Percentiles rank a stretch among this genome's conserved stretches.
These are phyloP conservation scores for Myotis daubentonii DNA, from an alignment of 2,797 vertebrate genomes.

Conservation along the genomic window DNA sequence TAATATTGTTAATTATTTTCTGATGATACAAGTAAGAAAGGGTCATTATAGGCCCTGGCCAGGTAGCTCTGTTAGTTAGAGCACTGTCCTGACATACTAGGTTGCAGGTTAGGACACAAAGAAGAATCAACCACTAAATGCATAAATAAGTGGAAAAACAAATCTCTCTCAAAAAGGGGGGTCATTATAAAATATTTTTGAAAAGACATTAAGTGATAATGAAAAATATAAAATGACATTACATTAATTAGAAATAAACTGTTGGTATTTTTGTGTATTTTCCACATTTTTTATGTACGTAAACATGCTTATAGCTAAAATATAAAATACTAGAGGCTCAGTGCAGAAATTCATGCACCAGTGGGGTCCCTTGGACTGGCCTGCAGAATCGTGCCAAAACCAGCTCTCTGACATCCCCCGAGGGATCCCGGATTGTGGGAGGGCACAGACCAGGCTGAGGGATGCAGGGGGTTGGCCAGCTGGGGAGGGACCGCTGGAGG, in stretches of 20 bases:
- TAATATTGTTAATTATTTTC: conserved; percentile 2
- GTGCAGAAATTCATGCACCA: too few relatives aligned
- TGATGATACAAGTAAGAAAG: background rate
- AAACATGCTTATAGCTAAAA: background rate
- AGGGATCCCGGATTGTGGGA: too few relatives aligned
- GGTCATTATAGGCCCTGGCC: background rate
- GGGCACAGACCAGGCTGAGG: too few relatives aligned
- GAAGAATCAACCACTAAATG: background rate
- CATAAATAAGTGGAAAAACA: background rate
- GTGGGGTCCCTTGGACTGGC: too few relatives aligned
- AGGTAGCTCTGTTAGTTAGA: too few relatives aligned
- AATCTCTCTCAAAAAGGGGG: background rate
- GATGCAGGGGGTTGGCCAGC: too few relatives aligned
- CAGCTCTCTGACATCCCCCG: too few relatives aligned
- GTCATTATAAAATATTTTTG: conserved; percentile 39
- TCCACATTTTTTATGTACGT: background rate
- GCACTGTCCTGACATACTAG: too few relatives aligned
- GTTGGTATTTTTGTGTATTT: background rate
- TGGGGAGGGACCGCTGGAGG: too few relatives aligned
- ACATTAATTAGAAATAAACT: conserved; percentile 31
- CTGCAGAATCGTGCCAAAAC: accelerated
- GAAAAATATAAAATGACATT: background rate
- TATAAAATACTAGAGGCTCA: background rate
- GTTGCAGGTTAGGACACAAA: background rate
- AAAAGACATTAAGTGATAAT: background rate